phyloP scores from a whole-genome alignment of 1,140 invertebrate genomes.

The Drosophila virilis region DNA sequence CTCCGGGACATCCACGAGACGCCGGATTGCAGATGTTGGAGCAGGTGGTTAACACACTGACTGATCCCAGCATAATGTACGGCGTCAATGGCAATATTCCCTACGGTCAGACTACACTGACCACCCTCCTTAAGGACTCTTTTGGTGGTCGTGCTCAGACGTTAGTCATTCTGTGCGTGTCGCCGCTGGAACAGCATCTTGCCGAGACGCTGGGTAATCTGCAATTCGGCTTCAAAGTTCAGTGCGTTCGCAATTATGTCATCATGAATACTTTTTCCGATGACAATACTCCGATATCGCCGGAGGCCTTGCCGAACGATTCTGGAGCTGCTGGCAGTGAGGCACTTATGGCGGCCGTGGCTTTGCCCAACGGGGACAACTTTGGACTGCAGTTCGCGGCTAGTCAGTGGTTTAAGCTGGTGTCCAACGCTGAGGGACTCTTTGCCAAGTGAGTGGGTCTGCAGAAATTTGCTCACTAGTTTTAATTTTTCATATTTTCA shows the following conservation, averaged over 20 bases:
- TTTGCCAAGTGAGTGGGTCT: constrained; percentile 87
- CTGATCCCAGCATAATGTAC: constrained; percentile 86
- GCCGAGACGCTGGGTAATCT: constrained; percentile 87
- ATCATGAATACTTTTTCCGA: constrained; percentile 89
- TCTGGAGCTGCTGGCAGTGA: constrained; percentile 8
- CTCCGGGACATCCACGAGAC: constrained; percentile 84
- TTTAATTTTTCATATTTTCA: background rate
- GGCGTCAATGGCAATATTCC: constrained; percentile 85
- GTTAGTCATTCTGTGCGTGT: constrained; percentile 88
- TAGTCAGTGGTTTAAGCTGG: constrained; percentile 91
- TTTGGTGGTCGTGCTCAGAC: constrained; percentile 89
- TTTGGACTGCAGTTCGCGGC: constrained; percentile 92
- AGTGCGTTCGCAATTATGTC: constrained; percentile 88
- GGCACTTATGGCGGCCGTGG: constrained; percentile 73
- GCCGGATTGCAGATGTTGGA: constrained; percentile 86
- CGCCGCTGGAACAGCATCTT: constrained; percentile 87
- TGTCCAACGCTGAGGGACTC: constrained; percentile 92
- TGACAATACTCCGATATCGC: constrained; percentile 86
- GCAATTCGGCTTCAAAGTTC: constrained; percentile 86
- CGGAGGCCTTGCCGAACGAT: constrained; percentile 66
- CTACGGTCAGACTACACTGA: constrained; percentile 88
- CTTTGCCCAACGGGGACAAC: constrained; percentile 71
- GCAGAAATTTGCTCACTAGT: background rate
- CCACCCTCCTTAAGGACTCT: constrained; percentile 88
- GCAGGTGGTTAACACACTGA: constrained; percentile 87